phyloP scores from a whole-genome alignment of 2,113 vertebrate species.

The Melanocharis versteri region DNA sequence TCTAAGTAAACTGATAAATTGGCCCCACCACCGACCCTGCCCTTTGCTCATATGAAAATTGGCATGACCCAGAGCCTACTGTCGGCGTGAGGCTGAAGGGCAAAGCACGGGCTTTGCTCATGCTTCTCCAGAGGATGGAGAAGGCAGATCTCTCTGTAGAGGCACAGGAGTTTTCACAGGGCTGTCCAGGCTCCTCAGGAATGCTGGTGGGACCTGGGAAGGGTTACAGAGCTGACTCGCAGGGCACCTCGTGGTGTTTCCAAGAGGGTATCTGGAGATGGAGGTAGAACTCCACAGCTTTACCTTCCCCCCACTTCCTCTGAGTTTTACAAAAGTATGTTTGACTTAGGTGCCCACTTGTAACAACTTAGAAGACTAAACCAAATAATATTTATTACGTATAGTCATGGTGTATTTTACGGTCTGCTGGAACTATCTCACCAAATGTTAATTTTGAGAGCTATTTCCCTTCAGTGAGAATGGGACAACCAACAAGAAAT shows the following conservation, averaged over 20 bases:
- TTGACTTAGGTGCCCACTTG: background rate
- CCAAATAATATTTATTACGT: background rate
- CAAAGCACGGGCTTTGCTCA: background rate
- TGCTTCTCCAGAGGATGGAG: background rate
- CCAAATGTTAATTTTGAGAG: background rate
- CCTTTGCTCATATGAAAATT: background rate
- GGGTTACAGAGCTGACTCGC: background rate
- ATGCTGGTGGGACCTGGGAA: background rate
- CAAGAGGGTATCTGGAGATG: background rate
- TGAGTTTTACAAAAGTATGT: background rate
- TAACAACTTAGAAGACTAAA: background rate
- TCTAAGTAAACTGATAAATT: background rate
- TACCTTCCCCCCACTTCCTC: background rate
- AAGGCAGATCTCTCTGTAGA: background rate
- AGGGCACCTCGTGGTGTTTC: background rate
- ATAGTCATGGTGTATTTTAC: background rate
- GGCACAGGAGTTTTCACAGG: background rate
- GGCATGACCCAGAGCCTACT: background rate
- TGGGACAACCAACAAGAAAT: background rate
- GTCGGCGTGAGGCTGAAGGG: fast-evolving
- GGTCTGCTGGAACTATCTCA: background rate
- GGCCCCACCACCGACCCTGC: background rate
- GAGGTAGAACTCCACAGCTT: background rate
- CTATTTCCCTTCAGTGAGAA: background rate
- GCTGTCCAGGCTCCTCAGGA: background rate